Evolutionary conservation across 2,113 vertebrate genomes (phyloP).

Genomic region (Ahaetulla prasina): DNA sequence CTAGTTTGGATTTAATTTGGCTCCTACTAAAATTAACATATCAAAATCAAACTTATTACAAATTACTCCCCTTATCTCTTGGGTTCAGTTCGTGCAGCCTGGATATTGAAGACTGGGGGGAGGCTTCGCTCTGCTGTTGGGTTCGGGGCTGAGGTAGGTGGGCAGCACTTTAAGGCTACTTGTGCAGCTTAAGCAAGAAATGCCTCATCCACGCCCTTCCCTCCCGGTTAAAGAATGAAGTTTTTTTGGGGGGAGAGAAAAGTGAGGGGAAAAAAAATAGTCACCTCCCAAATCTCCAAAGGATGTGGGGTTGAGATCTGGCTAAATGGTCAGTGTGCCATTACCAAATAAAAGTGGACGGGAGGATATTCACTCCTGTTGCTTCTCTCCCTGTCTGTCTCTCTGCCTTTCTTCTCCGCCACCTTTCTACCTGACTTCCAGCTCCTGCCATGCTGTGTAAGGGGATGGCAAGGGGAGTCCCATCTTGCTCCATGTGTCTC

Average conservation of each 20-base stretch:
- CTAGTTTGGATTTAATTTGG: no score
- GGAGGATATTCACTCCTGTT: neutral
- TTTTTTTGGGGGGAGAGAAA: neutral
- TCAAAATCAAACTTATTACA: no score
- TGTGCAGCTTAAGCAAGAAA: neutral
- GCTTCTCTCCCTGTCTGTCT: neutral
- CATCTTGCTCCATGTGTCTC: no score
- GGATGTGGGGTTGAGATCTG: neutral
- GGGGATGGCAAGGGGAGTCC: no score
- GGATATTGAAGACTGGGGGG: neutral
- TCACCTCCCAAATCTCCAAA: neutral
- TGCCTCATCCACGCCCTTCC: neutral
- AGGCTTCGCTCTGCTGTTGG: neutral
- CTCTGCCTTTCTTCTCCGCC: no score
- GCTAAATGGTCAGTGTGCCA: neutral
- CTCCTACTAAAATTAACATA: no score
- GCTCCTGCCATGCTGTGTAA: no score
- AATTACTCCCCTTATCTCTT: no score
- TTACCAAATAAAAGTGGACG: neutral
- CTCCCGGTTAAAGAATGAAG: neutral
- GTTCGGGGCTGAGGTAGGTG: neutral
- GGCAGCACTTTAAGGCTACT: neutral
- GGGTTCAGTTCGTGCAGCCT: neutral
- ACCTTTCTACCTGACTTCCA: no score
- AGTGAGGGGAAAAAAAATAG: neutral